Conservation (phyloP, 1,140 invertebrate genomes). For the Augochlora pura region DNA sequence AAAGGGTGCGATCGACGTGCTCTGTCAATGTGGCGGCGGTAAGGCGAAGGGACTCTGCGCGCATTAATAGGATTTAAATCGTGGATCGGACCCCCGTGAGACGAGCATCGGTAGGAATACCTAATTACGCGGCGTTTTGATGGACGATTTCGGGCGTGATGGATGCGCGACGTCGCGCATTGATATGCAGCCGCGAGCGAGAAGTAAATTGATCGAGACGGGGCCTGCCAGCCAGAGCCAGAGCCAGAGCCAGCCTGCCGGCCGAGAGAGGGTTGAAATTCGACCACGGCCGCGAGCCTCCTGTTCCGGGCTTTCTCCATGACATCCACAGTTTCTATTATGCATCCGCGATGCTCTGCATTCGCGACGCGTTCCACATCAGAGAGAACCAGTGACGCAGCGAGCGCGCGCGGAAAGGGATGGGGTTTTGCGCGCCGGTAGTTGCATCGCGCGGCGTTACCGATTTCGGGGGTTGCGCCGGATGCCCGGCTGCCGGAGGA, state of each 20-base stretch:
- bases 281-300: conserved; percentile 54
- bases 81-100: conserved; percentile 28
- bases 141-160: conserved; percentile 59
- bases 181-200: conserved; percentile 62
- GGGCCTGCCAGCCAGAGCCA: neutral
- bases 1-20: too few species aligned
- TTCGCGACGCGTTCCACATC: conserved; percentile 53
- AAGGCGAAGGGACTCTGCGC: neutral
- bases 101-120: conserved; percentile 50
- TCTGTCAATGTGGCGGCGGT: too few species aligned
- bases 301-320: conserved; percentile 60
- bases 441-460: neutral
- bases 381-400: neutral
- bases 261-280: conserved; percentile 54
- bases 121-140: conserved; percentile 59
- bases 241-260: neutral
- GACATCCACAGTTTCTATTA: conserved; percentile 63
- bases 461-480: neutral
- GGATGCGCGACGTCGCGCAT: conserved; percentile 54
- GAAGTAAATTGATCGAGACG: conserved; percentile 66
- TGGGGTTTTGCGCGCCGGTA: neutral
- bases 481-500: neutral
- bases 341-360: conserved; percentile 53
- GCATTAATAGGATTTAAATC: conserved; percentile 47
- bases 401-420: neutral